A percentile compares a stretch with the other conserved stretches of the same genome.
These are phyloP conservation scores for Tarsius wallacei DNA, from an alignment of 2,797 vertebrate genomes.

Conservation along the genomic window DNA sequence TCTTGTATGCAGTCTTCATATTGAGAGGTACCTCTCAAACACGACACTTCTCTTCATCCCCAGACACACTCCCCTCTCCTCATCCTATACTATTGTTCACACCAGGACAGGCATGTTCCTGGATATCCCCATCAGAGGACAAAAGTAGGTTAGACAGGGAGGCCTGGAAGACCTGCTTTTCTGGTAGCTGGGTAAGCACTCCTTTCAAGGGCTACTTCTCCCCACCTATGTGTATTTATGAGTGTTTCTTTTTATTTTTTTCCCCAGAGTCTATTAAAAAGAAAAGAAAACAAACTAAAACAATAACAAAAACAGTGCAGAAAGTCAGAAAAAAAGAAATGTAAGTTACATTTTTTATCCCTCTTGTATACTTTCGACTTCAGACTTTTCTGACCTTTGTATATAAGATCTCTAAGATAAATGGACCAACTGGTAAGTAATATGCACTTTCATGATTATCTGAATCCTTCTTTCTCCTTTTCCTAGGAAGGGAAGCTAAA, in stretches of 20 bases:
- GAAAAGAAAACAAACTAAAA: neutral
- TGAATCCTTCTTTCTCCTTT: neutral
- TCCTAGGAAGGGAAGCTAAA: neutral
- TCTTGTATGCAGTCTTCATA: neutral
- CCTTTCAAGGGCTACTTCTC: neutral
- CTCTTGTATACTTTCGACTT: neutral
- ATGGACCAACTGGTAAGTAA: neutral
- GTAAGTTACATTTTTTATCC: neutral
- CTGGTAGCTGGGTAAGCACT: neutral
- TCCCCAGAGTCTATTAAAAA: neutral
- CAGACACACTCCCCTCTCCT: neutral
- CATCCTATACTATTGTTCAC: neutral
- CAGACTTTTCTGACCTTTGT: neutral
- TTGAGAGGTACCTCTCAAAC: neutral
- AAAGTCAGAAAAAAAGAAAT: slow-evolving; percentile 10
- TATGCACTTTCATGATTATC: neutral
- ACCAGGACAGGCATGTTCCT: neutral
- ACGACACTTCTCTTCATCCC: no score
- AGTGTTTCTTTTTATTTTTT: neutral
- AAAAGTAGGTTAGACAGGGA: neutral
- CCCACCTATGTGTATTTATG: neutral
- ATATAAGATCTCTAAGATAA: neutral
- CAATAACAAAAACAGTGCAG: neutral
- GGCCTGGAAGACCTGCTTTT: neutral
- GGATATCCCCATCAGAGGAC: neutral